Evolutionary conservation across 1,140 invertebrate genomes (phyloP).

Genomic region (Drosophila ercepeae): DNA sequence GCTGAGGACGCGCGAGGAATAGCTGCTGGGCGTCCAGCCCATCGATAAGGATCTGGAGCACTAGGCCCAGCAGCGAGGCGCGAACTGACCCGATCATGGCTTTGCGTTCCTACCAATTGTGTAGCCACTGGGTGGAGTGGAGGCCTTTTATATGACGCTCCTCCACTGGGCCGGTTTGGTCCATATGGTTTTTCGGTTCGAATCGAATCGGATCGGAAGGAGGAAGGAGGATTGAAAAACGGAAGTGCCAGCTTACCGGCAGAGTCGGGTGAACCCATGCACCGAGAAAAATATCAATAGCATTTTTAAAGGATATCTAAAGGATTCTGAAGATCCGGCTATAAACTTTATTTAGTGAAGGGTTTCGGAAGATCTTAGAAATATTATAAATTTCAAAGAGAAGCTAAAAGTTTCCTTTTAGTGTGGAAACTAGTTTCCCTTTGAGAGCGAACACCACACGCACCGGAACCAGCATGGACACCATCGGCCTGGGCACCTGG

Average conservation of each 20-base stretch:
- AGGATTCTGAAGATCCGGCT: too few species aligned
- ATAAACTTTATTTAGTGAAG: background rate
- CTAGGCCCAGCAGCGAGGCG: conserved; percentile 22
- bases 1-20: conserved; percentile 39
- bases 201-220: conserved; percentile 2
- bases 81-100: conserved; percentile 32
- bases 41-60: conserved; percentile 19
- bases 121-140: conserved; percentile 15
- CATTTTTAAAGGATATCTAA: background rate
- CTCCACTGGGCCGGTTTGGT: conserved; percentile 1
- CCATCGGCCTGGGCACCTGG: too few species aligned
- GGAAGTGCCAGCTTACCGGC: conserved; percentile 2
- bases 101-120: conserved; percentile 14
- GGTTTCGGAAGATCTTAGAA: background rate
- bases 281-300: background rate
- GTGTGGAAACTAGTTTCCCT: conserved; percentile 8
- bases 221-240: conserved; percentile 34
- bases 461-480: background rate
- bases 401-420: background rate
- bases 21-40: conserved; percentile 32
- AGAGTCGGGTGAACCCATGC: conserved; percentile 2
- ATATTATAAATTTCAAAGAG: background rate
- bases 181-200: background rate
- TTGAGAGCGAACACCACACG: conserved; percentile 1
- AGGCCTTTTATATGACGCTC: conserved; percentile 14